A percentile compares a stretch with the other conserved stretches of the same genome.
These are phyloP conservation scores for Myrmecobius fasciatus DNA, from an alignment of 2,113 vertebrate genomes.

Conservation along the genomic window DNA sequence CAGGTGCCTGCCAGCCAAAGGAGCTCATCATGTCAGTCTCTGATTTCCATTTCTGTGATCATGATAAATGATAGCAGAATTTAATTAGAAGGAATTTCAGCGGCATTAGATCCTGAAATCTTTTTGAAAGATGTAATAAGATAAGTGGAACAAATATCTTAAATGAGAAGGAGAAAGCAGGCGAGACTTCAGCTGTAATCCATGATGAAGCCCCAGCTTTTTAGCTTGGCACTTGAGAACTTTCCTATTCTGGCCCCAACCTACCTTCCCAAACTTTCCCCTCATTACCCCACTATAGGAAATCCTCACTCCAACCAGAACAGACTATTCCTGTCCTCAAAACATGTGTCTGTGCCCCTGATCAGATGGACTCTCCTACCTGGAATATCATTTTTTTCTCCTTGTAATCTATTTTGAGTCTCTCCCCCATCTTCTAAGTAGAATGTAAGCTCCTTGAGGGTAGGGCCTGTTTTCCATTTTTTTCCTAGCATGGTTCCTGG, in stretches of 20 bases:
- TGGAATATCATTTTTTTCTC: neutral
- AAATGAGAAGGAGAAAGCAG: slow-evolving; percentile 19
- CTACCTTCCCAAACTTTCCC: neutral
- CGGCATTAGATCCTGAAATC: neutral
- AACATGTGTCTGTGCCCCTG: neutral
- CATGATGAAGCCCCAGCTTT: neutral
- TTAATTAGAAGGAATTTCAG: slow-evolving; percentile 11
- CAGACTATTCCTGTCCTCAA: neutral
- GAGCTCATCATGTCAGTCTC: neutral
- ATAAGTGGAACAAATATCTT: slow-evolving; percentile 2
- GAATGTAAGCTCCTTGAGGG: neutral
- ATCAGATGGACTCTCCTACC: neutral
- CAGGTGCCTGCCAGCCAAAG: neutral
- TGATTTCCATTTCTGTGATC: slow-evolving; percentile 20
- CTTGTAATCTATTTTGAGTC: neutral
- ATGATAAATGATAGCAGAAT: neutral
- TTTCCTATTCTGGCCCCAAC: neutral
- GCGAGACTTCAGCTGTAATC: neutral
- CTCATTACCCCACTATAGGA: neutral
- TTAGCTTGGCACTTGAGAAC: neutral
- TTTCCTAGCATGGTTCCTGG: neutral
- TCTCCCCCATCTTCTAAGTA: neutral
- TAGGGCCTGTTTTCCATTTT: neutral
- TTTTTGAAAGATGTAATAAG: slow-evolving; percentile 22
- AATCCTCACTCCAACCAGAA: neutral